Evolutionary conservation across 1,140 invertebrate species (phyloP).

Genomic region (Tribolium madens): DNA sequence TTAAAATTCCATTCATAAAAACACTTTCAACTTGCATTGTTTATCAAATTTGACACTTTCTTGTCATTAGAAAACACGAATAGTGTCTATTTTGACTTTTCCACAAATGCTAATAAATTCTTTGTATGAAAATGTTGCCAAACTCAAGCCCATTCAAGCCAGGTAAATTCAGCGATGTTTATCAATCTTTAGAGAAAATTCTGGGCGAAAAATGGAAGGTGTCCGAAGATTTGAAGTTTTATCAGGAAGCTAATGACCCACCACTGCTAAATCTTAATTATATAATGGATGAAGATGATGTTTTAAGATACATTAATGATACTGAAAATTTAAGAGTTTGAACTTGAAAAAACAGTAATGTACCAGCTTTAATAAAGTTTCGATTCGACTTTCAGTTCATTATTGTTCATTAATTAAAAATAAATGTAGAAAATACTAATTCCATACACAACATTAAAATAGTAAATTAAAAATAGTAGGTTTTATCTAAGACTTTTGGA

Average conservation of each 20-base stretch:
- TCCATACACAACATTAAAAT: slow-evolving; percentile 8
- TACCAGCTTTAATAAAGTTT: background rate
- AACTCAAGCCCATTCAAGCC: background rate
- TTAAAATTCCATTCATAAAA: background rate
- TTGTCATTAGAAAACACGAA: too few relatives aligned
- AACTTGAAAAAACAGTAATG: background rate
- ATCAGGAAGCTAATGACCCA: background rate
- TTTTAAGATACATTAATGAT: background rate
- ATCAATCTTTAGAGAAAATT: too few relatives aligned
- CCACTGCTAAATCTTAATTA: background rate
- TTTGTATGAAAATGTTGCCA: background rate
- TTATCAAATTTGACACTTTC: background rate
- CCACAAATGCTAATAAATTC: background rate
- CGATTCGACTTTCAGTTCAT: too few relatives aligned
- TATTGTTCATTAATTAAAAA: too few relatives aligned
- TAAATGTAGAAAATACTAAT: too few relatives aligned
- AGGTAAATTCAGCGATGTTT: background rate
- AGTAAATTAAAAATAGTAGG: too few relatives aligned
- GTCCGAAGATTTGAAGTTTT: background rate
- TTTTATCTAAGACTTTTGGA: too few relatives aligned
- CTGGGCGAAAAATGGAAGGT: slow-evolving; percentile 13
- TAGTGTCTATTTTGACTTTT: too few relatives aligned
- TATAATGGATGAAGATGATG: background rate
- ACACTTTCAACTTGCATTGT: background rate
- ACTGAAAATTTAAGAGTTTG: background rate